Base-by-base conservation (phyloP, 1,140 invertebrate genomes). In the Stegodyphus dumicola region DNA sequence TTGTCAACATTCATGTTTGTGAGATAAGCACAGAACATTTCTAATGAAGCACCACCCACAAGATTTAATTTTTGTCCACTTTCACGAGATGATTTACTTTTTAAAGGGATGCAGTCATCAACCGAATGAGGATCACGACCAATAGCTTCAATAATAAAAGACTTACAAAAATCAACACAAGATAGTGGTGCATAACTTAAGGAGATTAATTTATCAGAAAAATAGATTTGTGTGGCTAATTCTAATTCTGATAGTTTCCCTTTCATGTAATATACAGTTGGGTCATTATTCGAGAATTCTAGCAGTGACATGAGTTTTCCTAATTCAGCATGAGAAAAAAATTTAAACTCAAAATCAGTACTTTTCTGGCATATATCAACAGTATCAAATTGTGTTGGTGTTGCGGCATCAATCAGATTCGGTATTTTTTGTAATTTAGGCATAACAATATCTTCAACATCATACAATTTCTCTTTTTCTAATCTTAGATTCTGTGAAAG, bases 131-230 rank as follows among this genome's bases (percentile, higher is more conserved):
- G 81, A 54, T 84, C 81, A 6, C 6, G 54, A 17, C 81, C 81
- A 11, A 76, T 15, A 17, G 81, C 71, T 76, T 84, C 81, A 10
- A 76, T 7, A 49, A 84, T 66, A 11, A 84, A 84, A 2, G 81
- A 84, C 69, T 84, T 84, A 15, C 71, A 75, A 76, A 84, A 84
- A 51, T 84, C 73, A 5, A 60, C 13, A 69, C 81, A 84, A 6
- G 81, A 67, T 13, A 84, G 67, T 11, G 71, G 73, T 7, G 52
- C 11, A 69, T 33, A 60, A 11, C 17, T 49, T 18, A 67, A 54
- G 6, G 60, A 13, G 17, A 17, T 18, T 7, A 75, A 49, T 48
- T 60, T 75, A n/a, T 69, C 65, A 17, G 9, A 67, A 48, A 84
- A 84, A 49, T 76, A 77, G n/a, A 9, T 49, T 51, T 84, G 60